Evolutionary conservation across 2,113 vertebrate genomes (phyloP).

Genomic region (Silurus asotus): DNA sequence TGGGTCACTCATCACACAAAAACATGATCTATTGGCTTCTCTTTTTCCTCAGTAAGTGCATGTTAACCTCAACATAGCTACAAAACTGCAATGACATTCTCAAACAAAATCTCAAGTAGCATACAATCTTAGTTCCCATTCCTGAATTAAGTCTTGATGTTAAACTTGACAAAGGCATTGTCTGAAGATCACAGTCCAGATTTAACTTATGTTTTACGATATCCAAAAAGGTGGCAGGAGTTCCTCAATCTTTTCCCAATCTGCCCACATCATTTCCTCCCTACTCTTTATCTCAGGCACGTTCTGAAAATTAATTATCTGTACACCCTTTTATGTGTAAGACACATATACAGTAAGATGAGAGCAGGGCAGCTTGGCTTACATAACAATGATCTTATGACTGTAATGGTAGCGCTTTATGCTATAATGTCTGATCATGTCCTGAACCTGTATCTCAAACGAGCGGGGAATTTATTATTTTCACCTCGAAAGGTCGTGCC

Average conservation of each 20-base stretch:
- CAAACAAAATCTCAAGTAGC: neutral
- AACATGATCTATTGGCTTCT: neutral
- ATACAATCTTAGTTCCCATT: neutral
- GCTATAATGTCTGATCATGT: neutral
- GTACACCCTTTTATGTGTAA: neutral
- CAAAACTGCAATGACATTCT: neutral
- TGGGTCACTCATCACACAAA: neutral
- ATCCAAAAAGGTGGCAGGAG: neutral
- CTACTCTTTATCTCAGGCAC: neutral
- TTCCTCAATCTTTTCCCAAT: conserved; percentile 4
- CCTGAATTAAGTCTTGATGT: neutral
- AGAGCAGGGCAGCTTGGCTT: neutral
- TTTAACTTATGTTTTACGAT: neutral
- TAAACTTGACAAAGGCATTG: neutral
- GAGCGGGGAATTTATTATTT: neutral
- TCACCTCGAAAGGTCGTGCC: neutral
- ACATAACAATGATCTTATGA: neutral
- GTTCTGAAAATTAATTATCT: conserved; percentile 18
- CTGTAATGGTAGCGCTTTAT: neutral
- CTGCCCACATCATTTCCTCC: conserved; percentile 4
- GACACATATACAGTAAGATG: neutral
- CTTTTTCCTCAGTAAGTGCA: neutral
- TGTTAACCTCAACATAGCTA: neutral
- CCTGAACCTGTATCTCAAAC: neutral
- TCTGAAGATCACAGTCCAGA: neutral